Evolutionary conservation across 2,797 vertebrate species (phyloP).

Genomic region (Sarcophilus harrisii): DNA sequence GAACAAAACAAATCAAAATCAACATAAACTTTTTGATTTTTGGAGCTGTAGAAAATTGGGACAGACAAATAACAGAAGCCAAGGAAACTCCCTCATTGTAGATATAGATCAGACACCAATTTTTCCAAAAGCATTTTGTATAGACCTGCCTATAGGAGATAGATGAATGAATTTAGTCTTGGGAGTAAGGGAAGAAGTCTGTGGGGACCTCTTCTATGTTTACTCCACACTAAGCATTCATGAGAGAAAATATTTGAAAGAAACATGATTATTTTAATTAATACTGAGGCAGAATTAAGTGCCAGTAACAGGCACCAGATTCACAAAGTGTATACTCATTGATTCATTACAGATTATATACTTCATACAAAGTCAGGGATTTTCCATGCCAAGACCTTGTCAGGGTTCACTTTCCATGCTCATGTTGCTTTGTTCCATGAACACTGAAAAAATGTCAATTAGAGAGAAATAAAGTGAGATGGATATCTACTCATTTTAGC

Average conservation of each 20-base stretch:
- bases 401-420: background rate
- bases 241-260: slow-evolving; percentile 29
- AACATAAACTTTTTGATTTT: slow-evolving; percentile 17
- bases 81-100: background rate
- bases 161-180: slow-evolving; percentile 1
- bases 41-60: slow-evolving; percentile 16
- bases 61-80: slow-evolving; percentile 5
- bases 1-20: background rate
- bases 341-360: slow-evolving; percentile 52
- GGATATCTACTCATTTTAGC: slow-evolving; percentile 31
- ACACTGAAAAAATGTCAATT: slow-evolving; percentile 68
- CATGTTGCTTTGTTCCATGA: slow-evolving; percentile 26
- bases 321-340: slow-evolving; percentile 52
- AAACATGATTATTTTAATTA: slow-evolving; percentile 69
- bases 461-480: slow-evolving; percentile 63
- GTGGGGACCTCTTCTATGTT: background rate
- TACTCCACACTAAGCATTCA: background rate
- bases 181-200: slow-evolving; percentile 20
- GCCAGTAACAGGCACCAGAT: slow-evolving; percentile 36
- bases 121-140: slow-evolving; percentile 32
- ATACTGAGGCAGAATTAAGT: slow-evolving; percentile 69
- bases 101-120: background rate
- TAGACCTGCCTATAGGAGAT: slow-evolving; percentile 26
- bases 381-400: slow-evolving; percentile 53
- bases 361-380: slow-evolving; percentile 21